A percentile compares a stretch with the other conserved stretches of the same genome.
phyloP scores from a whole-genome alignment of 2,113 vertebrate genomes.

The Notarius lentiginosus region DNA sequence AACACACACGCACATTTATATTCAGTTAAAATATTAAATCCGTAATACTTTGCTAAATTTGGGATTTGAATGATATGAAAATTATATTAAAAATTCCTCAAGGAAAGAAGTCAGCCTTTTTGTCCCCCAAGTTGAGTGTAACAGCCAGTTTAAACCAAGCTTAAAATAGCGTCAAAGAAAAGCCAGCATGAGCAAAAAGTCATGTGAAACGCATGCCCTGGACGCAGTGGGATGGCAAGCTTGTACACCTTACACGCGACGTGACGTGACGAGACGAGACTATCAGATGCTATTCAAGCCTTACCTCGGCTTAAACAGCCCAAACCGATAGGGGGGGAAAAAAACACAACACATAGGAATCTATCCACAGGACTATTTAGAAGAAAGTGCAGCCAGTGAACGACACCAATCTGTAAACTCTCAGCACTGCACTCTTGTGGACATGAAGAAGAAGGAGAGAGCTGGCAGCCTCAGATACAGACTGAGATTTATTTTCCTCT shows the following conservation, averaged over 20 bases:
- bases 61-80: neutral
- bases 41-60: conserved; percentile 17
- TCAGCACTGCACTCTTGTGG: conserved; percentile 49
- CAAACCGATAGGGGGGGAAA: neutral
- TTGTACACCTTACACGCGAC: too few species aligned
- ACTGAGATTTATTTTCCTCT: conserved; percentile 11
- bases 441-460: neutral
- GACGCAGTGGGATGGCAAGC: neutral
- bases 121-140: neutral
- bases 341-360: neutral
- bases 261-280: too few species aligned
- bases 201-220: neutral
- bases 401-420: neutral
- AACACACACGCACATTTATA: neutral
- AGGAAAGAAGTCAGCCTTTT: neutral
- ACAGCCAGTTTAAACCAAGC: neutral
- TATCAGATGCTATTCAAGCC: neutral
- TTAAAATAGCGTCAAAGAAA: neutral
- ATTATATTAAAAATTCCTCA: neutral
- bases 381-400: conserved; percentile 32
- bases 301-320: neutral
- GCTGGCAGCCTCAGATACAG: neutral
- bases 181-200: neutral
- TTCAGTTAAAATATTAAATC: conserved; percentile 11
- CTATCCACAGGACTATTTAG: conserved; percentile 14